These are phyloP conservation scores for Enteromius unitaeniatus DNA, from an alignment of 2,797 vertebrate species.

Conservation along the genomic window DNA sequence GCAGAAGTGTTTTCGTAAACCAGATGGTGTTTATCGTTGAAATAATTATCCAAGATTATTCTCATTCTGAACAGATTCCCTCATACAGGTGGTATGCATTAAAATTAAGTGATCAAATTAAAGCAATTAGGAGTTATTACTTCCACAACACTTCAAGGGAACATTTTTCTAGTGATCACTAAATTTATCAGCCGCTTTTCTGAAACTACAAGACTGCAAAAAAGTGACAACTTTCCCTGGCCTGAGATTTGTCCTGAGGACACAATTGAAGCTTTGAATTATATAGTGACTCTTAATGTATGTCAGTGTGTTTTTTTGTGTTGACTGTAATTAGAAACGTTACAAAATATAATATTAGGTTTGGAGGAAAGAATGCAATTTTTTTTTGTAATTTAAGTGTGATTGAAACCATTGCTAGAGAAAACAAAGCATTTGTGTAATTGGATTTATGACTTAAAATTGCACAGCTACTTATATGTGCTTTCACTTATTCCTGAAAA, in stretches of 20 bases:
- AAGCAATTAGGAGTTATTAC: constrained; percentile 58
- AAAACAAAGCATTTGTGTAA: not conserved
- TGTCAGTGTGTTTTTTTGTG: constrained; percentile 4
- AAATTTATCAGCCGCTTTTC: constrained; percentile 19
- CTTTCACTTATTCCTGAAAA: not conserved
- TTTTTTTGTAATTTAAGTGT: not conserved
- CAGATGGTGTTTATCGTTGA: constrained; percentile 64
- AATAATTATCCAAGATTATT: constrained; percentile 64
- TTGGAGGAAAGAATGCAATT: not conserved
- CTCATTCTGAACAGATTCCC: constrained; percentile 53
- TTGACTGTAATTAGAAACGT: not conserved
- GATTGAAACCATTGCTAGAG: not conserved
- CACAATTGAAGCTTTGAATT: not conserved
- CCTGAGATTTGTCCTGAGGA: not conserved
- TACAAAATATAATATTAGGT: not conserved
- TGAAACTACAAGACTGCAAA: not conserved
- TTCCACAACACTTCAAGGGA: constrained; percentile 50
- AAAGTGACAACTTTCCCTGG: not conserved
- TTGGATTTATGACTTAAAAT: not conserved
- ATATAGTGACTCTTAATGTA: constrained; percentile 5
- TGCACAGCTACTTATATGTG: not conserved
- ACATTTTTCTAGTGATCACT: constrained; percentile 47
- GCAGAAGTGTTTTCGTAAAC: constrained; percentile 60
- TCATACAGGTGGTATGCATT: constrained; percentile 66
- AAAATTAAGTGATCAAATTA: constrained; percentile 62